Evolutionary conservation across 2,113 vertebrate genomes (phyloP).

Genomic region (Cyanoramphus novaezelandiae): DNA sequence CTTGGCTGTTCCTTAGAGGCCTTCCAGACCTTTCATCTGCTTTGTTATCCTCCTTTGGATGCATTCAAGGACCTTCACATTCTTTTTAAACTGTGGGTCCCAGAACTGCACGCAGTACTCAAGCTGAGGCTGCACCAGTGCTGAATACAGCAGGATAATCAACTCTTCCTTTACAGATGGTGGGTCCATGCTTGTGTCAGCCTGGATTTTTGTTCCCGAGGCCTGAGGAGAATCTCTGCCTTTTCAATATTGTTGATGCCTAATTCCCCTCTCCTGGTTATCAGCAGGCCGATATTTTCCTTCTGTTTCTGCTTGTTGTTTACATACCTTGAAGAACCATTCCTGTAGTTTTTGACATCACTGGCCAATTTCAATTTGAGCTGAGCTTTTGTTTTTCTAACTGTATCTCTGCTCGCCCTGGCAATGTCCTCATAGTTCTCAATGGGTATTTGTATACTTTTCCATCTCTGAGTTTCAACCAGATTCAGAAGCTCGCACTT

Average conservation of each 20-base stretch:
- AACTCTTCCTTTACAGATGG: neutral
- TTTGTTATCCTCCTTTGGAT: neutral
- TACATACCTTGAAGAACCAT: neutral
- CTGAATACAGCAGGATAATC: neutral
- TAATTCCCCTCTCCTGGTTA: neutral
- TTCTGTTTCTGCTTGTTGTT: neutral
- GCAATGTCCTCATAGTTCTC: neutral
- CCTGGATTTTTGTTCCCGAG: neutral
- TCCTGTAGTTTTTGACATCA: neutral
- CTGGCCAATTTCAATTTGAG: neutral
- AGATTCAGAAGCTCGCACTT: neutral
- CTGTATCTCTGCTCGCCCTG: neutral
- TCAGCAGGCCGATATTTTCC: neutral
- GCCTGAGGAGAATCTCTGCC: neutral
- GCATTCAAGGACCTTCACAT: neutral
- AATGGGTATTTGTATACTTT: neutral
- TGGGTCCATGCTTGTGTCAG: neutral
- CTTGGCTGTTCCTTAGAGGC: neutral
- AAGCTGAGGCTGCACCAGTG: rapidly evolving
- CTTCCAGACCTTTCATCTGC: neutral
- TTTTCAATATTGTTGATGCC: neutral
- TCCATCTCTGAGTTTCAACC: neutral
- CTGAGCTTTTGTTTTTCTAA: neutral
- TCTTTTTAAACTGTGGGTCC: neutral
- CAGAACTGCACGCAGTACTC: neutral